Percentiles rank a stretch among this genome's conserved stretches.
phyloP scores from a whole-genome alignment of 2,113 vertebrate genomes.

The Nesogale talazaci region DNA sequence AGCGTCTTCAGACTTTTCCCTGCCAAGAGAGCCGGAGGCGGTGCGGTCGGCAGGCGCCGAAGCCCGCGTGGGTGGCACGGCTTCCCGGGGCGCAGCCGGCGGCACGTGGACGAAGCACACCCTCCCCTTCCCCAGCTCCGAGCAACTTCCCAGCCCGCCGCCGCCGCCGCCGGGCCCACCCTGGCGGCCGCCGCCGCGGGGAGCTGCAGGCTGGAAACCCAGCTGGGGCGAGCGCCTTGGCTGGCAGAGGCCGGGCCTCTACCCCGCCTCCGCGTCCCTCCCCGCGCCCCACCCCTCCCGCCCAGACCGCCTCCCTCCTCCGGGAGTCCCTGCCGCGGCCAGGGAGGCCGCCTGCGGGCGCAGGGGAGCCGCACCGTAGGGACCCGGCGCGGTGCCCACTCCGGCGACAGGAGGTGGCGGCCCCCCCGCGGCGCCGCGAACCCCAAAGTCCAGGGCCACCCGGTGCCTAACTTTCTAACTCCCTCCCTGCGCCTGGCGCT shows the following conservation, averaged over 20 bases:
- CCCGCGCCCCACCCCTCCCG: not conserved
- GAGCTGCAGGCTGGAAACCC: not conserved
- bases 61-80: not conserved
- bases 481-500: not conserved
- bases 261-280: not conserved
- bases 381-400: not conserved
- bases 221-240: not conserved
- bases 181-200: not conserved
- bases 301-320: not conserved
- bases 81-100: not conserved
- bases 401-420: not conserved
- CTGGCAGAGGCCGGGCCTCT: not conserved
- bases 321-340: not conserved
- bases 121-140: not conserved
- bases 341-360: not conserved
- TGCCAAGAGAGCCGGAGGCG: slow-evolving; percentile 76
- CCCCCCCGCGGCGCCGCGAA: not conserved
- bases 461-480: slow-evolving; percentile 56
- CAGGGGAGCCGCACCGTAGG: not conserved
- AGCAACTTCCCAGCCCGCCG: not conserved
- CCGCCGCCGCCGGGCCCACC: not conserved
- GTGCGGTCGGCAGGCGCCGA: slow-evolving; percentile 1
- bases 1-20: slow-evolving; percentile 99
- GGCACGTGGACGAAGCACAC: not conserved
- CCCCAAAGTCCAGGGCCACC: not conserved